Evolutionary conservation across 1,140 invertebrate species (phyloP), one percentile per base, ranked within the genome.

Genomic region (Pteromalus puparum): DNA sequence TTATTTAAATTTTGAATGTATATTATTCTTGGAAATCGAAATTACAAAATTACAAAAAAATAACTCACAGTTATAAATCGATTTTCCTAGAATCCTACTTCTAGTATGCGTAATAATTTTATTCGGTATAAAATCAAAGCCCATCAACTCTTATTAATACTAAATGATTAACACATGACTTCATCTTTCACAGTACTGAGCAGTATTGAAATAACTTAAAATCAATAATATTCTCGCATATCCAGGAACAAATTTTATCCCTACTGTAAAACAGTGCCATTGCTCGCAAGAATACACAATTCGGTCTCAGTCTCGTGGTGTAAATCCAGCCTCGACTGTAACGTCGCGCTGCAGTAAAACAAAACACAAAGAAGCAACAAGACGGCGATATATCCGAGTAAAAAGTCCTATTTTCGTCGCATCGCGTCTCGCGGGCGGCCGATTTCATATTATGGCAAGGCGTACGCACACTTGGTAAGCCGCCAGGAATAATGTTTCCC

Each of bases 401-500:
- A 84, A 80, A 80, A 84, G 26, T 80, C 5, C 83, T 80, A 84
- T 84, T 84, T 84, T 74, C 77, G 53, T 83, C 73, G 21, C 26
- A 70, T 67, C 18, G 26, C 10, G n/a, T 74, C 13, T 61, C 24
- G 28, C 38, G 24, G 42, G 1, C 67, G 38, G 30, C 61, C 2
- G 18, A 83, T 77, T 76, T 83, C 53, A 46, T 30, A 83, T 76
- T 75, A 42, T 82, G 28, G 7, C 38, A 65, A 9, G 24, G 68
- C 46, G 30, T 70, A 72, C n/a, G n/a, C 38, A 48, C 26, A 72
- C 38, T 73, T 88, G 81, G 82, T 81, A 26, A 48, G 21, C 1
- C 21, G 86, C 86, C 77, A 88, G 86, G 68, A 86, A 87, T 86
- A 87, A 86, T 86, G 81, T 86, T 87, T 87, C 75, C 82, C 70